A percentile compares a stretch with the other conserved stretches of the same genome.
These are phyloP conservation scores for Campaea margaritaria DNA, from an alignment of 2,888 invertebrate genomes.

Conservation along the genomic window DNA sequence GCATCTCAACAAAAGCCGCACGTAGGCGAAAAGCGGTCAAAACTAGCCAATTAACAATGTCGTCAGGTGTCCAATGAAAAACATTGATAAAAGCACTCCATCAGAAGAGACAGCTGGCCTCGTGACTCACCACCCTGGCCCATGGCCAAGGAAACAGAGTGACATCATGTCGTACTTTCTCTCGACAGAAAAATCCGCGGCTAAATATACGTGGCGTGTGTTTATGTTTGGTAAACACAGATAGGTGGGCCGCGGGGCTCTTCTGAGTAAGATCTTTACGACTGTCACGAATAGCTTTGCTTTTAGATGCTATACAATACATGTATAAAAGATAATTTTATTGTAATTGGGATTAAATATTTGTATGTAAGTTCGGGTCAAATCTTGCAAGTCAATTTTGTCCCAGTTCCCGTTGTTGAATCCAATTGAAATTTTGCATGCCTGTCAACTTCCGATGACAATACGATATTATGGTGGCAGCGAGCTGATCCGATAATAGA, in stretches of 20 bases:
- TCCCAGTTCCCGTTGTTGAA: no score
- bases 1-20: neutral
- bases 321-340: no score
- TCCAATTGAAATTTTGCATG: no score
- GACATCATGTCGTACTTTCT: conserved; percentile 38
- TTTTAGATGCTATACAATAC: no score
- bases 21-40: conserved; percentile 20
- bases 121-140: conserved; percentile 37
- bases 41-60: conserved; percentile 5
- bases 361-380: no score
- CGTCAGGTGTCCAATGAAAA: conserved; percentile 20
- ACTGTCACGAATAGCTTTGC: no score
- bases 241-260: conserved; percentile 16
- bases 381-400: no score
- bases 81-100: conserved; percentile 24
- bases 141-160: conserved; percentile 29
- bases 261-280: conserved; percentile 1
- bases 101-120: conserved; percentile 27
- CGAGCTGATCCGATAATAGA: no score
- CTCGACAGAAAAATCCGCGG: conserved; percentile 13
- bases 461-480: no score
- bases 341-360: no score
- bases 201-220: conserved; percentile 23
- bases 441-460: no score
- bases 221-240: conserved; percentile 33